Base-by-base conservation (phyloP, 2,888 invertebrate species). In the Cistogaster globosa region DNA sequence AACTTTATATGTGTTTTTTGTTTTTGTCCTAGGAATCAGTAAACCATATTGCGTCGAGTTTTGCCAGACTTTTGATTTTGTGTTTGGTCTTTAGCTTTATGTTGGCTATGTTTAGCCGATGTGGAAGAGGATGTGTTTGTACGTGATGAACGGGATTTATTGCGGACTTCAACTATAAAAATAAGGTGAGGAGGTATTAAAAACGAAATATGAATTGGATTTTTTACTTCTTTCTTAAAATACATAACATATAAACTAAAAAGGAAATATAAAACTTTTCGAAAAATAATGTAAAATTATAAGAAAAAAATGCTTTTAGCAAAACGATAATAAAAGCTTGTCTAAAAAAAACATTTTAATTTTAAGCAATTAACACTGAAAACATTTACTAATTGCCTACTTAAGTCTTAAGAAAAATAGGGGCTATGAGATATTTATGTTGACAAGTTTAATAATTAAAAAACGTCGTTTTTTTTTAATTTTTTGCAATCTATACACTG, bases 101-200 rank as follows among this genome's bases (percentile, higher is more conserved):
- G 76, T 83, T 86, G 80, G 85, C 85, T 72, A 57, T 63, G 83
- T 83, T 80, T 86, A 85, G 85, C 87, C 82, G 89, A 83, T 83
- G 88, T 72, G 63, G 88, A 87, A 83, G 88, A 90, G 86, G 90
- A 90, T 86, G 87, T 81, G 57, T 87, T 84, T 78, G 75, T 81
- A 72, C 84, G 87, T 79, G 91, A 90, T 89, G 89, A 90, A 62
- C 91, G 91, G 88, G 90, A 91, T 89, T 91, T 90, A 89, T 90
- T 90, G 87, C 91, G 90, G 87, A 89, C 89, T 88, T 90, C 90
- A 90, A 90, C 83, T 80, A 83, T 68, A 86, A 86, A 79, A 79
- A 82, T 78, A 83, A 86, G 78, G 80, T 72, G 72, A 55, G 75
- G 53, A 71, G 69, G 53, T 48, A 82, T 85, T 71, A 53, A 42